phyloP scores from a whole-genome alignment of 2,888 invertebrate species.

The Glyphotaelius pellucidus region DNA sequence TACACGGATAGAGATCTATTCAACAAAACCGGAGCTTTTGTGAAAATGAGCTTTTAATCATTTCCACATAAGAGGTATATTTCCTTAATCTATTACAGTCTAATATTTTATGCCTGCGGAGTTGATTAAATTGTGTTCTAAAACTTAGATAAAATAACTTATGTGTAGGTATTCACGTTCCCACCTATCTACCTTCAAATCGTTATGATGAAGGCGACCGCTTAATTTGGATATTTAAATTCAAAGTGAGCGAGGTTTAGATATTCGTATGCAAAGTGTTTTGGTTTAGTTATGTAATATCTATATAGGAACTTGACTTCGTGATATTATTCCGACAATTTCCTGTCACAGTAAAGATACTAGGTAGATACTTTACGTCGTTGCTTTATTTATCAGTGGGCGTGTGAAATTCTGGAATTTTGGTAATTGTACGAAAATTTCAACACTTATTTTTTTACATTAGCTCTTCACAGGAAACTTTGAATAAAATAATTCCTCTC shows the following conservation, averaged over 20 bases:
- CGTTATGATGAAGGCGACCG: neutral
- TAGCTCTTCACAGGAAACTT: too few relatives aligned
- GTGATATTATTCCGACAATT: neutral
- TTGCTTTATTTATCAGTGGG: too few relatives aligned
- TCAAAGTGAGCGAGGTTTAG: neutral
- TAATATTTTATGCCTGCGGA: neutral
- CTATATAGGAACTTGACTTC: neutral
- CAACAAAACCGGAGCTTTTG: neutral
- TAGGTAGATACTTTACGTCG: neutral
- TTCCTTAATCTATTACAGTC: neutral
- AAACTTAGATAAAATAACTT: neutral
- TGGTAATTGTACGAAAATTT: too few relatives aligned
- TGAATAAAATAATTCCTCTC: too few relatives aligned
- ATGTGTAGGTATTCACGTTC: neutral
- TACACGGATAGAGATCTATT: neutral
- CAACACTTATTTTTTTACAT: too few relatives aligned
- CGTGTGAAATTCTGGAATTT: too few relatives aligned
- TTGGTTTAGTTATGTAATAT: neutral
- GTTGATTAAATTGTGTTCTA: neutral
- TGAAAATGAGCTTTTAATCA: neutral
- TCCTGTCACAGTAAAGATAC: neutral
- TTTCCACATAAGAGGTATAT: neutral
- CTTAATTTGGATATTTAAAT: conserved; percentile 18
- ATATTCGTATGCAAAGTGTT: conserved; percentile 11
- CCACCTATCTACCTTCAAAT: neutral